Evolutionary conservation across 2,113 vertebrate genomes (phyloP).

Genomic region (Erythrolamprus reginae): DNA sequence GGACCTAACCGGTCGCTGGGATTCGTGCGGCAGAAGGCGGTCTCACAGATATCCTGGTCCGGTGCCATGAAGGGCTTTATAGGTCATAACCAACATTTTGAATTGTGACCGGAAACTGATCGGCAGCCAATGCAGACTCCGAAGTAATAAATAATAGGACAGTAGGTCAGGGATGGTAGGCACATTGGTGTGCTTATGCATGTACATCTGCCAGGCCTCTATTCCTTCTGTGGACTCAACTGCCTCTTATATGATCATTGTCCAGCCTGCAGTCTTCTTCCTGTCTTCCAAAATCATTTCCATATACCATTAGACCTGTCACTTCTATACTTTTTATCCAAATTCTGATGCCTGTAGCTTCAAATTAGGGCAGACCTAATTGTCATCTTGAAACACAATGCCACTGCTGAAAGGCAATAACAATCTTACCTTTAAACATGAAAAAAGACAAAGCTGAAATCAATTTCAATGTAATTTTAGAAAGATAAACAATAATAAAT

Average conservation of each 20-base stretch:
- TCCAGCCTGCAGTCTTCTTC: not conserved
- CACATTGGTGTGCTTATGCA: too few species aligned
- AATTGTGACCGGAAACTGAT: too few species aligned
- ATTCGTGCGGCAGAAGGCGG: too few species aligned
- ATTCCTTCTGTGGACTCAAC: not conserved
- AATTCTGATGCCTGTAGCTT: not conserved
- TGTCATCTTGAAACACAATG: not conserved
- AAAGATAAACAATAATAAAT: not conserved
- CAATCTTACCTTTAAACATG: not conserved
- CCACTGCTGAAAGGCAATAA: not conserved
- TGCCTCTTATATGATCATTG: not conserved
- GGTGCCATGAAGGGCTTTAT: too few species aligned
- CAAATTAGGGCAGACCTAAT: not conserved
- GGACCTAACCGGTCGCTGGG: too few species aligned
- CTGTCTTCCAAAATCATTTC: not conserved
- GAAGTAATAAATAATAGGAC: too few species aligned
- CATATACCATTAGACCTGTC: not conserved
- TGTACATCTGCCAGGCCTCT: too few species aligned
- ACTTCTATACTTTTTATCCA: not conserved
- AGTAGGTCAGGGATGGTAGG: too few species aligned
- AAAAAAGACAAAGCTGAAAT: not conserved
- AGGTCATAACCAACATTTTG: too few species aligned
- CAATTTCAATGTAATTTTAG: not conserved
- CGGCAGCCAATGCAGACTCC: too few species aligned
- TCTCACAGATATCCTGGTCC: too few species aligned